Conservation (phyloP, 2,113 vertebrate genomes). For the Oncorhynchus keta region DNA sequence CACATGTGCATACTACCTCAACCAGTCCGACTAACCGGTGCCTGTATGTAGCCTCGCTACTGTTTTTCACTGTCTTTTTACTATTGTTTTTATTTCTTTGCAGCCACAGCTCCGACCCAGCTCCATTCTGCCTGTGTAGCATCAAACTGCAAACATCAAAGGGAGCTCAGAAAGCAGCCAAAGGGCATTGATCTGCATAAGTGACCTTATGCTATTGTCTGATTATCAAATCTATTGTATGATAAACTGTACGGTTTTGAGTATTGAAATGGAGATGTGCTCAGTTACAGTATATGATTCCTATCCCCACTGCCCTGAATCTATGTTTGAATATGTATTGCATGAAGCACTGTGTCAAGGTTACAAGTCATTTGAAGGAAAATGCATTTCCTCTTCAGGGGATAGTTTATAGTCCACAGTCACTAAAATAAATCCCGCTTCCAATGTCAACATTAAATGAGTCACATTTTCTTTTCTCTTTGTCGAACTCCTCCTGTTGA, state of each 20-base stretch:
- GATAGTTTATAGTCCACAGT: conserved; percentile 2
- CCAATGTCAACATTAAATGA: conserved; percentile 7
- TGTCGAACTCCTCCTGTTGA: conserved; percentile 4
- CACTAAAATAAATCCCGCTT: not conserved
- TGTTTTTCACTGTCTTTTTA: too few relatives aligned
- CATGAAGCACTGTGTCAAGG: not conserved
- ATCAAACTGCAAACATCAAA: conserved; percentile 17
- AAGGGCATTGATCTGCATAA: conserved; percentile 2
- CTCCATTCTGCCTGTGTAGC: conserved; percentile 23
- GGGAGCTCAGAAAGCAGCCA: conserved; percentile 6
- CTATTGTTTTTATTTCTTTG: too few relatives aligned
- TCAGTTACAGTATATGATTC: not conserved
- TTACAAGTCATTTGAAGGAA: conserved; percentile 7
- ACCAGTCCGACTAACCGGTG: too few relatives aligned
- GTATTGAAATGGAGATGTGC: not conserved
- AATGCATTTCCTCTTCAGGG: not conserved
- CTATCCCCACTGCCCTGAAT: not conserved
- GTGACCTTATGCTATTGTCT: not conserved
- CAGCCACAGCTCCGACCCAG: not conserved
- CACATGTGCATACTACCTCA: too few relatives aligned
- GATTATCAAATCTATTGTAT: not conserved
- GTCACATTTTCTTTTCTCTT: not conserved
- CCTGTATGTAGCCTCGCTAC: too few relatives aligned
- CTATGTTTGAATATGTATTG: not conserved
- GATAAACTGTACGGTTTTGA: not conserved